Evolutionary conservation across 30 jellyfish, hydroid and myxozoan species (phyloP).

Genomic region (Nemopilema nomurai): DNA sequence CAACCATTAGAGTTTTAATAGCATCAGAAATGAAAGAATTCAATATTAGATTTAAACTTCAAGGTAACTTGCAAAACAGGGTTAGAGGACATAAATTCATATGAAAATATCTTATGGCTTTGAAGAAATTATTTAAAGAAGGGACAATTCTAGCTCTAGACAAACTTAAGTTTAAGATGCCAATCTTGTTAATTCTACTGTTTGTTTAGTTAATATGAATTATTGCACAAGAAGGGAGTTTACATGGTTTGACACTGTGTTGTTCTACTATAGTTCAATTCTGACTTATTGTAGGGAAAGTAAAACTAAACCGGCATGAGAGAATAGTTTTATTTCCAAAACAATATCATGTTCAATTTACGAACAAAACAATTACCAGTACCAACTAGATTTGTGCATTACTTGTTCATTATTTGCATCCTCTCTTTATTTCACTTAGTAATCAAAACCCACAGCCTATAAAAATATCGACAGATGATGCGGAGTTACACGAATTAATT

Average conservation of each 20-base stretch:
- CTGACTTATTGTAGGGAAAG: neutral
- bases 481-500: conserved; percentile 31
- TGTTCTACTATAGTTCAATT: neutral
- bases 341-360: too few relatives aligned
- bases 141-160: too few relatives aligned
- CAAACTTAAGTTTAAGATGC: too few relatives aligned
- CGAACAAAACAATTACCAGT: too few relatives aligned
- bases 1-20: too few relatives aligned
- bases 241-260: neutral
- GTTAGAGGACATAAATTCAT: too few relatives aligned
- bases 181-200: neutral
- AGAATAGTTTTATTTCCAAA: too few relatives aligned
- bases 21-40: neutral
- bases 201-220: neutral
- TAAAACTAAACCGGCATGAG: too few relatives aligned
- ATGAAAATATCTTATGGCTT: too few relatives aligned
- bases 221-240: too few relatives aligned
- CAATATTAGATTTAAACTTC: neutral
- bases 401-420: neutral
- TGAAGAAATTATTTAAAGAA: too few relatives aligned
- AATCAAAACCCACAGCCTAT: conserved; percentile 1
- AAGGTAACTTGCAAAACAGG: too few relatives aligned
- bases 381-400: neutral
- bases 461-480: conserved; percentile 20
- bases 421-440: neutral